Evolutionary conservation across 30 jellyfish, hydroid and myxozoan genomes (phyloP), one percentile per base, ranked within the genome.

Genomic region (Catostylus mosaicus): DNA sequence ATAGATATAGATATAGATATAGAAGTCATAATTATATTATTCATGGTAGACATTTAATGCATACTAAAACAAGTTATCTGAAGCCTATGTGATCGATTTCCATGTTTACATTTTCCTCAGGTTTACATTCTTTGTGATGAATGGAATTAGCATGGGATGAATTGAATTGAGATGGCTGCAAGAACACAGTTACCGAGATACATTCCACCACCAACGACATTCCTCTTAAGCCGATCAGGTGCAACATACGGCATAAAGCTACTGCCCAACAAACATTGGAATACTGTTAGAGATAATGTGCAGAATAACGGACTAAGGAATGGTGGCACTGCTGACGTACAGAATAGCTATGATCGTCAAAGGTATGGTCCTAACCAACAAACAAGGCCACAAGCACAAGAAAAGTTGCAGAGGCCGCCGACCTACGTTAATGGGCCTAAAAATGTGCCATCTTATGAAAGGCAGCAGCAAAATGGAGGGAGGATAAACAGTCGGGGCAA

Each of bases 201-300:
- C 38, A 36, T 68, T 68, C 92, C 92, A 24, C 92, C 92, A 52
- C 37, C 80, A 54, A 82, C 86, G 0, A 69, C 86, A 1, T 67
- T 82, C 77, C 57, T 69, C 22, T 22, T 80, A 14, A 79, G 84
- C 77, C 59, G 36, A 26, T 29, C 88, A 33, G 78, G 88, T 9
- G 68, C 69, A 6, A 30, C 69, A 1, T 77, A 30, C 30, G 82
- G 68, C 31, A 60, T 52, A 54, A 36, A 59, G 14, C 61, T 84
- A 10, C 30, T 62, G 77, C 29, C 75, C 27, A 82, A 60, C 63
- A 66, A 37, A 30, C 78, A 67, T 37, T 82, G 92, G 92, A 37
- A 69, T 40, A 38, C 24, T 35, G 60, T 82, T 9, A 54, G 75
- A 57, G 84, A 70, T 6, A 57, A 64, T 20, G 32, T 79, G 45